These are phyloP conservation scores for Sturmia bella DNA, from an alignment of 2,888 invertebrate species.

Conservation along the genomic window DNA sequence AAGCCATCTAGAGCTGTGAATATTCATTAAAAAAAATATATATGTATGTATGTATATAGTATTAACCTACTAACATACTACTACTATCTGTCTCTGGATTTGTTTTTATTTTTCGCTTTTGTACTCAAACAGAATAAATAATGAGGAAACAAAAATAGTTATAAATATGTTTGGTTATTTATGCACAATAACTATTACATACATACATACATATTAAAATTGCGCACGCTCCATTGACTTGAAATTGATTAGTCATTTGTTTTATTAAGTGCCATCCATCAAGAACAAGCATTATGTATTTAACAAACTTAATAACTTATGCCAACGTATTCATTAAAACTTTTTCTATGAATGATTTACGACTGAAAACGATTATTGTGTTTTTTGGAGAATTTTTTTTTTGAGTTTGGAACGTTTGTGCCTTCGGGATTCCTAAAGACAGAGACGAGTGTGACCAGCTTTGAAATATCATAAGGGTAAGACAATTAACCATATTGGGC, in stretches of 20 bases:
- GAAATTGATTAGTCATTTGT: conserved; percentile 12
- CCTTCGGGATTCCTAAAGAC: too few relatives aligned
- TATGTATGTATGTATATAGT: neutral
- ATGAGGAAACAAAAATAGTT: conserved; percentile 25
- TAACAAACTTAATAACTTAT: conserved; percentile 17
- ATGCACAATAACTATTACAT: neutral
- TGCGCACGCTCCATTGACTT: conserved; percentile 9
- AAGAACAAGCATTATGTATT: conserved; percentile 23
- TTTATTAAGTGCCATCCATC: conserved; percentile 15
- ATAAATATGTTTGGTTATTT: conserved; percentile 14
- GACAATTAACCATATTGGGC: too few relatives aligned
- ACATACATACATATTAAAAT: too few relatives aligned
- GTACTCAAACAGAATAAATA: conserved; percentile 25
- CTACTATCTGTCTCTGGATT: neutral
- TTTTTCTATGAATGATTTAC: neutral
- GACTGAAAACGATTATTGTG: too few relatives aligned
- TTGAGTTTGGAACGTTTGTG: too few relatives aligned
- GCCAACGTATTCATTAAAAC: neutral
- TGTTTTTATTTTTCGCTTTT: neutral
- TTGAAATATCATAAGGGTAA: too few relatives aligned
- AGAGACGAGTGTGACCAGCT: too few relatives aligned
- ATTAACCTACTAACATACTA: conserved; percentile 15
- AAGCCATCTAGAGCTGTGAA: neutral
- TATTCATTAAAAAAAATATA: neutral
- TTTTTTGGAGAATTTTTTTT: too few relatives aligned